These are phyloP conservation scores for Oryzias javanicus DNA, from an alignment of 2,113 vertebrate genomes.

Conservation along the genomic window DNA sequence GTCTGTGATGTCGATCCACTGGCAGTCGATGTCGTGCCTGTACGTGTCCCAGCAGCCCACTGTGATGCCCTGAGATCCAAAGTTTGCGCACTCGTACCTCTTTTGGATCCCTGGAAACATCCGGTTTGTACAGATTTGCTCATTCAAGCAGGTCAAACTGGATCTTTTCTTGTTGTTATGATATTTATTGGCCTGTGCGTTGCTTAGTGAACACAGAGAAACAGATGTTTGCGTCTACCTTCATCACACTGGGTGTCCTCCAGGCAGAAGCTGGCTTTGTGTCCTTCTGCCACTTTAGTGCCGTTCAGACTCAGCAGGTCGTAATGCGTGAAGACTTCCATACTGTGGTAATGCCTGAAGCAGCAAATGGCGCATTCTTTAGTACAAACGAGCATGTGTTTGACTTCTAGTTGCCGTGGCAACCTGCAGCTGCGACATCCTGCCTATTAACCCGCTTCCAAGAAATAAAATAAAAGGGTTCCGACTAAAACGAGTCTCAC, in stretches of 20 bases:
- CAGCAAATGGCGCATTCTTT: too few species aligned
- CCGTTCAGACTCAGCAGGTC: constrained; percentile 90
- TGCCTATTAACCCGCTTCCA: too few species aligned
- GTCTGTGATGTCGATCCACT: constrained; percentile 94
- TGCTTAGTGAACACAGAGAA: neutral
- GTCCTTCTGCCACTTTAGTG: constrained; percentile 92
- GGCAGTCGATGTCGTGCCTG: constrained; percentile 95
- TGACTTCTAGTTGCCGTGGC: too few species aligned
- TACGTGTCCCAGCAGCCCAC: constrained; percentile 95
- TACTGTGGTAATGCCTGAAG: constrained; percentile 94
- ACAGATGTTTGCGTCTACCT: constrained; percentile 70
- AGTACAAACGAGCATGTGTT: too few species aligned
- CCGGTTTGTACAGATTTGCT: neutral
- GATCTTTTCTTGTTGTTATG: neutral
- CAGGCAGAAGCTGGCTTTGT: constrained; percentile 98
- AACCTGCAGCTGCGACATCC: too few species aligned
- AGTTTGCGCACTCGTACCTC: constrained; percentile 90
- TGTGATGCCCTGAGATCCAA: constrained; percentile 91
- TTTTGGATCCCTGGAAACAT: constrained; percentile 84
- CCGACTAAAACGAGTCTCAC: constrained; percentile 54
- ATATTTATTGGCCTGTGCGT: too few species aligned
- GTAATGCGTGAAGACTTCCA: constrained; percentile 97
- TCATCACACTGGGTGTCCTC: constrained; percentile 91
- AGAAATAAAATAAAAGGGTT: neutral
- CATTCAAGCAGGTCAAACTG: too few species aligned